Percentiles rank a stretch among this genome's conserved stretches.
phyloP scores from a whole-genome alignment of 2,113 vertebrate genomes.

The Pelvicachromis taeniatus region DNA sequence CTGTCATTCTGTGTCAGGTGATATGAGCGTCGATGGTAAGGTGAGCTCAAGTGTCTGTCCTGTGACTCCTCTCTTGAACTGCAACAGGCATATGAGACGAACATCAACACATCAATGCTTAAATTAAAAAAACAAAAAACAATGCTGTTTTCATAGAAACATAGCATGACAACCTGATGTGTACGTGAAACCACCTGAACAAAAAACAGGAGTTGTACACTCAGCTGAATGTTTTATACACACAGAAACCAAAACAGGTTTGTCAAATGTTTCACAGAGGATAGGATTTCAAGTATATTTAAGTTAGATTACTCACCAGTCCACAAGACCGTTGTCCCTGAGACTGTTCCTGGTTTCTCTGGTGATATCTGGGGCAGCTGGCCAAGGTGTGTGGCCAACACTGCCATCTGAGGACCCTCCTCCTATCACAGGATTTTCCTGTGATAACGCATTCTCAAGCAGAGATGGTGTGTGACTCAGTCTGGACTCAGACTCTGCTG shows the following conservation, averaged over 20 bases:
- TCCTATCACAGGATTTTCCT: slow-evolving; percentile 75
- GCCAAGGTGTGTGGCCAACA: slow-evolving; percentile 83
- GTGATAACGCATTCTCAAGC: slow-evolving; percentile 84
- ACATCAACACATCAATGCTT: not conserved
- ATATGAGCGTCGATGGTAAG: slow-evolving; percentile 86
- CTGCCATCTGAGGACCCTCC: slow-evolving; percentile 71
- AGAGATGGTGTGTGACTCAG: slow-evolving; percentile 82
- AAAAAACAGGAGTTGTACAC: not conserved
- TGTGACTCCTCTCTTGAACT: slow-evolving; percentile 89
- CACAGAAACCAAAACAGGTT: not conserved
- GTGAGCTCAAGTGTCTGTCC: slow-evolving; percentile 85
- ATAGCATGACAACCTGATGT: not conserved
- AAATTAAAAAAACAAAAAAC: not conserved
- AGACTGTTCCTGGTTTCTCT: slow-evolving; percentile 89
- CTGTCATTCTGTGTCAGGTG: slow-evolving; percentile 87
- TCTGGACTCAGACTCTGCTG: slow-evolving; percentile 75
- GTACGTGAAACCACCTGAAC: not conserved
- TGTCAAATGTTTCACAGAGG: not conserved
- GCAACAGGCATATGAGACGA: not conserved
- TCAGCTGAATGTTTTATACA: not conserved
- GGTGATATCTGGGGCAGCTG: slow-evolving; percentile 95
- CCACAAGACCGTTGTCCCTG: slow-evolving; percentile 71
- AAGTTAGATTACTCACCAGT: slow-evolving; percentile 57
- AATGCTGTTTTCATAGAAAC: not conserved
- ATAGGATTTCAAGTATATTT: not conserved